Evolutionary conservation across 2,797 vertebrate genomes (phyloP), one percentile per base, ranked within the genome.

Genomic region (Nasua narica): DNA sequence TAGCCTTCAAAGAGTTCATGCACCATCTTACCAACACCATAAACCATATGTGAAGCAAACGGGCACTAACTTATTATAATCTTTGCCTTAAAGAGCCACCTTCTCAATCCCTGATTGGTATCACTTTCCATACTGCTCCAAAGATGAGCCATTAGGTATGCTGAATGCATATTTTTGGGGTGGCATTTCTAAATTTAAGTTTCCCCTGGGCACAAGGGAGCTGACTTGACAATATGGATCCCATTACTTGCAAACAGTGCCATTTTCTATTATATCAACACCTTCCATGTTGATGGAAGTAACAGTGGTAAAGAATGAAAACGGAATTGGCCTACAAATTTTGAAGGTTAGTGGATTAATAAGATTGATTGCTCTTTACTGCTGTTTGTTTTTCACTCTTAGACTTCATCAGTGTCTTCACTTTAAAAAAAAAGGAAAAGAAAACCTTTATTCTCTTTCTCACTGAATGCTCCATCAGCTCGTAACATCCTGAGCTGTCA

Each of bases 131-230:
- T 76, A 69, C 58, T 67, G 15, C 5, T 74, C 40, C 37, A 21
- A 15, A 43, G 48, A 62, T 52, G 23, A 91, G 15, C 84, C 70
- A n/a, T 32, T 69, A 48, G 35, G 5, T 60, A 35, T 29, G 65
- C 1, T 48, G n/a, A 18, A 65, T 43, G 50, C 70, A 76, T 70
- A 13, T 12, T 40, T 88, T 87, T 86, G 54, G 79, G n/a, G n/a
- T 94, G 72, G 27, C 18, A 12, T 85, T 95, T 97, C 88, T 69
- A 94, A 76, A 94, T 94, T 85, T 94, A 89, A 81, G 27, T 89
- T 76, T 72, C 25, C 18, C 60, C 69, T 76, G 21, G 79, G 67
- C 7, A 86, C 4, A 23, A 65, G 35, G 27, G 52, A 19, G 18
- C 89, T 81, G n/a, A 82, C 46, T 13, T 69, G 60, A 79, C 29